Conservation (phyloP, 2,888 invertebrate genomes). For the Pachymerium ferrugineum region DNA sequence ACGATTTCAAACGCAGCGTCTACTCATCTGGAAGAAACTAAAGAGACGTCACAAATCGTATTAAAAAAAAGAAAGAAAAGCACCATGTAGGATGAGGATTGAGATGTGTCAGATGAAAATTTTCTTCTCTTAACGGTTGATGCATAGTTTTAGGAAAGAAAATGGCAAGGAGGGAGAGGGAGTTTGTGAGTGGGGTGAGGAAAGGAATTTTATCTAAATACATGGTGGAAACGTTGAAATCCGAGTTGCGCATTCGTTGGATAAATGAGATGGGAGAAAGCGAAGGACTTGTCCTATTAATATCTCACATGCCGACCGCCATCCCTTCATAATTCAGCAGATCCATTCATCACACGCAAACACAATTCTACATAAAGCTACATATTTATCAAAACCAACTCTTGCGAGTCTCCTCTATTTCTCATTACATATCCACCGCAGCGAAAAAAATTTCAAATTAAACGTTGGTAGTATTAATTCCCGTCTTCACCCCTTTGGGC, state of each 20-base stretch:
- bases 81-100: no score
- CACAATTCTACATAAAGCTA: conserved; percentile 18
- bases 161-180: no score
- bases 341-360: conserved; percentile 20
- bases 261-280: not conserved
- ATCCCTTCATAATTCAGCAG: not conserved
- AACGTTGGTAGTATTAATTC: not conserved
- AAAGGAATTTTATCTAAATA: not conserved
- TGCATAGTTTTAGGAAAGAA: no score
- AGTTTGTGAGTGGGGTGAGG: not conserved
- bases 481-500: not conserved
- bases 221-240: not conserved
- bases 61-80: no score
- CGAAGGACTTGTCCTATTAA: not conserved
- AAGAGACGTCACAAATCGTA: no score
- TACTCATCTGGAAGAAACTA: no score
- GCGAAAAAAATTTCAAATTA: not conserved
- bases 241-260: not conserved
- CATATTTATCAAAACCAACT: conserved; percentile 16
- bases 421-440: not conserved
- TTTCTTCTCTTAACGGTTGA: no score
- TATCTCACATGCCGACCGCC: not conserved
- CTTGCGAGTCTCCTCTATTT: no score
- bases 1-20: not conserved
- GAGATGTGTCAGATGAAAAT: no score